Evolutionary conservation across 2,113 vertebrate species (phyloP), one percentile per base, ranked within the genome.

Genomic region (Alexandromys fortis): DNA sequence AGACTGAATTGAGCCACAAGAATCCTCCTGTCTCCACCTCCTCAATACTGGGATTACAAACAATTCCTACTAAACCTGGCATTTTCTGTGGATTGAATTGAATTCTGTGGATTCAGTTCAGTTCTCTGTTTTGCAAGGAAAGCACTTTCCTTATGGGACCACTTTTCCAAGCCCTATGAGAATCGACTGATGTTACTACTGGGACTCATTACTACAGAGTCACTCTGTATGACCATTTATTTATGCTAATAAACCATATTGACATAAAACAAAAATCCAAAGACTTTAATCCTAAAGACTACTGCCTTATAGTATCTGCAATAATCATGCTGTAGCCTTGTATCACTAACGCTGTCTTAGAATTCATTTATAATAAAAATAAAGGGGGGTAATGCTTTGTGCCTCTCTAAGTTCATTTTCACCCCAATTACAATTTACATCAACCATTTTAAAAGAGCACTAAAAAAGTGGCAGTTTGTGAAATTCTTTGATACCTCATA

Each of bases 401-500:
- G 90, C 93, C 93, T 85, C 52, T 90, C n/a, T 28, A 16, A 12
- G 52, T 90, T 93, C 86, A 78, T 90, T n/a, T 88, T 85, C 85
- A 87, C 28, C 22, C 6, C 47, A 38, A 12, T 87, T 89, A 49
- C 77, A 96, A 61, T 14, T n/a, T n/a, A n/a, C 47, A 92, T 75
- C 26, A 85, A 94, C 92, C 47, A 68, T 86, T 94, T 89, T 92
- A 68, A 49, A 82, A 90, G 42, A 97, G 75, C 52, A 76, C 30
- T 82, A 72, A 75, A 93, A 91, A 82, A 85, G 63, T 52, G 72
- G 11, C 81, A 86, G 52, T 94, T 96, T 85, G 33, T 92, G 93
- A 49, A 68, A 76, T 88, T 75, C 88, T 97, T 94, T 97, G 83
- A 70, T 95, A 94, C 72, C 26, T 87, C 35, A 70, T 55, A 92